Base-by-base conservation (phyloP, 2,888 invertebrate species). In the Caenorhabditis sp. region DNA sequence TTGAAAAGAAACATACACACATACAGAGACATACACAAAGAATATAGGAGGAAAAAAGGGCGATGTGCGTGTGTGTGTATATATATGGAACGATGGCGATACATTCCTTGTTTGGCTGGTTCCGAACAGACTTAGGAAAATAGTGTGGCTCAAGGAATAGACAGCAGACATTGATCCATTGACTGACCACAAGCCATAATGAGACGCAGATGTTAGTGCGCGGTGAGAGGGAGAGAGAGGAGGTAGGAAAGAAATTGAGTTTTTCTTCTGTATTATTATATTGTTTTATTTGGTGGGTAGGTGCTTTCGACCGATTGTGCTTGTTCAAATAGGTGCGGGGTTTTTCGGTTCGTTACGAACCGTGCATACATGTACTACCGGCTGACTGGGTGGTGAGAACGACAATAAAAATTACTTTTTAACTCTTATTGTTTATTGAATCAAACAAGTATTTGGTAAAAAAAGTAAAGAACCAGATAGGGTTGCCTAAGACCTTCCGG, bases 301-400 rank as follows among this genome's bases (percentile, higher is more conserved):
- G 67, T 67, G 72, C 43, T 43, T 43, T 43, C 31, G 31, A 31
- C 12, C 43, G 43, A 17, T 14, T 67, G 71, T 71, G 72, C 72
- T 72, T 72, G 72, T 72, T 72, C 67, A 72, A 72, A 72, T 72
- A 72, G 72, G 72, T 72, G 67, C 67, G 67, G 65, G 70, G n/a
- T n/a, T 65, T 66, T 17, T 43, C 17, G 12, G 12, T 43, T 43
- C 43, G 43, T 17, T 31, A 7, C 5, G 10, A 31, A 31, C 31
- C 4, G 31, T 10, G 31, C 4, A 7, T 31, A 7, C 10, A 31
- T 31, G 31, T 31, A 31, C 4, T 31, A 31, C 31, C 10, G 4
- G 4, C 31, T 10, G 31, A 31, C 31, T 31, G 10, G 31, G 31
- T 31, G 31, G 31, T 10, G 31, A 31, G 31, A 31, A 31, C 31